Conservation (phyloP, 2,113 vertebrate genomes). For the Hyperopisus bebe region DNA sequence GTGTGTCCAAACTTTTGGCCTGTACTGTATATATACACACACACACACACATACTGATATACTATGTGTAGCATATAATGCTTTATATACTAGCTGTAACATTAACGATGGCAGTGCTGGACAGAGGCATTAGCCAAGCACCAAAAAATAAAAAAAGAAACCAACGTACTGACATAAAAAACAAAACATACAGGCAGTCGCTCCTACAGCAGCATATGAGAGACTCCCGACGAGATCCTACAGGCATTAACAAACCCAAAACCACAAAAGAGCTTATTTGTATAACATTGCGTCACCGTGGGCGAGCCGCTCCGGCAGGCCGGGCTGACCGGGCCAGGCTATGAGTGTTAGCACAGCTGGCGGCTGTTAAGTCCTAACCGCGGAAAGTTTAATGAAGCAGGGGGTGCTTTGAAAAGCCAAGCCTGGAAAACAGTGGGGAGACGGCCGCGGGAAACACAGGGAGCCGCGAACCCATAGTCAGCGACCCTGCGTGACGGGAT, state of each 20-base stretch:
- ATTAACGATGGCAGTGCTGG: not conserved
- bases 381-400: not conserved
- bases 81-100: not conserved
- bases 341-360: not conserved
- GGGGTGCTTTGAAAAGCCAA: not conserved
- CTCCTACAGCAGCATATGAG: not conserved
- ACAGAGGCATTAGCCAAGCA: not conserved
- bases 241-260: not conserved
- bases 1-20: too few species aligned
- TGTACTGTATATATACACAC: too few species aligned
- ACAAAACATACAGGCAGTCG: not conserved
- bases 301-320: not conserved
- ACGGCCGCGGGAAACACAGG: not conserved
- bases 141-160: not conserved
- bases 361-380: not conserved
- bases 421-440: not conserved
- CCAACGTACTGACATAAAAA: not conserved
- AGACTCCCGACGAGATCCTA: not conserved
- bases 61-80: too few species aligned
- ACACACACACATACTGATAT: too few species aligned
- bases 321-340: not conserved
- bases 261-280: not conserved
- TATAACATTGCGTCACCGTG: not conserved
- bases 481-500: not conserved
- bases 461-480: not conserved